These are phyloP conservation scores for Cliona cf. orientalis DNA, from an alignment of 37 sponge, comb jelly and placozoan genomes.

Conservation along the genomic window DNA sequence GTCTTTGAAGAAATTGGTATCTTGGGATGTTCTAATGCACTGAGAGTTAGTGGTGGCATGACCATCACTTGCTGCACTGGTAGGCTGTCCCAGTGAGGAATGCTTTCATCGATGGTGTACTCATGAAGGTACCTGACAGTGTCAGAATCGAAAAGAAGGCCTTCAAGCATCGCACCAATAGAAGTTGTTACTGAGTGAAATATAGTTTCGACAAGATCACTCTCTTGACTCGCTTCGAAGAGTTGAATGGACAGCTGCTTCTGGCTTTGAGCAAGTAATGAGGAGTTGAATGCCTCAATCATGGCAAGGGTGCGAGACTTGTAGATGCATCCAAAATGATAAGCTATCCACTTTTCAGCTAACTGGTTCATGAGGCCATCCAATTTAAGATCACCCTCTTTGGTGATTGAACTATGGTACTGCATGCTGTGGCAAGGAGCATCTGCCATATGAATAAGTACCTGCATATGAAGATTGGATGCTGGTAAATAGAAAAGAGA, in stretches of 20 bases:
- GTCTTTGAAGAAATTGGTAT: too few relatives aligned
- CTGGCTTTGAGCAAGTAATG: neutral
- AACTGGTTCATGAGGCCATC: constrained; percentile 27
- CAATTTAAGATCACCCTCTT: constrained; percentile 15
- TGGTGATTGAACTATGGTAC: constrained; percentile 8
- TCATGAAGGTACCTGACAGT: neutral
- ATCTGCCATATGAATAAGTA: constrained; percentile 55
- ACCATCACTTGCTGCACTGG: neutral
- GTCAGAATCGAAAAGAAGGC: too few relatives aligned
- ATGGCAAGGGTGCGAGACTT: constrained; percentile 12
- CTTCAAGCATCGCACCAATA: constrained; percentile 5
- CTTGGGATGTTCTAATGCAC: too few relatives aligned
- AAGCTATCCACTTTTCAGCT: constrained; percentile 14
- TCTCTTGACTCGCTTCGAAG: constrained; percentile 18
- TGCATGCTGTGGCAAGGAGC: constrained; percentile 47
- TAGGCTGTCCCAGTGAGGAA: neutral
- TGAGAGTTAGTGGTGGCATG: neutral
- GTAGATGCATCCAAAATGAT: constrained; percentile 43
- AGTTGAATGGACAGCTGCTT: neutral
- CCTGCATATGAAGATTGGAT: constrained; percentile 8
- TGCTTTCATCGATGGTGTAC: neutral
- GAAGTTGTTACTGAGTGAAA: constrained; percentile 8
- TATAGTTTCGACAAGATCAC: neutral
- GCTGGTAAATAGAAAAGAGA: too few relatives aligned
- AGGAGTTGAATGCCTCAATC: constrained; percentile 39